Conservation (phyloP, 2,888 invertebrate species). For the Ormyrus pomaceus region DNA sequence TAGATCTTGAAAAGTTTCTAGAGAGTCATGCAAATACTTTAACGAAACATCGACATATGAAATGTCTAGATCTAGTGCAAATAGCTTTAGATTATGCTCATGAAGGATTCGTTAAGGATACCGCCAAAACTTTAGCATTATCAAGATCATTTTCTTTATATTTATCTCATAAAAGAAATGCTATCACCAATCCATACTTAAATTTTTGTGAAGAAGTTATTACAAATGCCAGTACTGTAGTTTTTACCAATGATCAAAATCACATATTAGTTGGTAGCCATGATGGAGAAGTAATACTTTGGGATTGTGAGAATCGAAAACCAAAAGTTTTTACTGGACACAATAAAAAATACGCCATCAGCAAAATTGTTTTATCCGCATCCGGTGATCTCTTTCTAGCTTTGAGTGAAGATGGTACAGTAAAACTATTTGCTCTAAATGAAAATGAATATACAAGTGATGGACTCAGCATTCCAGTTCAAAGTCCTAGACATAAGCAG, state of each 20-base stretch:
- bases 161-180: constrained; percentile 79
- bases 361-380: constrained; percentile 76
- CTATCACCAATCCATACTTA: constrained; percentile 62
- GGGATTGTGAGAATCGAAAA: constrained; percentile 79
- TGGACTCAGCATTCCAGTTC: constrained; percentile 44
- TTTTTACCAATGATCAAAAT: constrained; percentile 74
- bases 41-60: constrained; percentile 79
- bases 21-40: constrained; percentile 80
- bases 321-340: constrained; percentile 72
- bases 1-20: constrained; percentile 80
- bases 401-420: constrained; percentile 78
- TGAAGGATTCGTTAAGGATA: constrained; percentile 78
- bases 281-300: constrained; percentile 77
- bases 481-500: constrained; percentile 70
- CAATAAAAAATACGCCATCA: constrained; percentile 61
- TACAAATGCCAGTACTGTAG: constrained; percentile 74
- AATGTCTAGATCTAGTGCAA: constrained; percentile 80
- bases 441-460: constrained; percentile 60
- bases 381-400: constrained; percentile 79
- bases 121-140: constrained; percentile 78
- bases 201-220: constrained; percentile 79
- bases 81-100: constrained; percentile 82
- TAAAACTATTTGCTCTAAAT: constrained; percentile 77
- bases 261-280: constrained; percentile 76
- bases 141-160: constrained; percentile 78